Evolutionary conservation across 2,888 invertebrate species (phyloP), one percentile per base, ranked within the genome.

Genomic region (Nudaria mundana): DNA sequence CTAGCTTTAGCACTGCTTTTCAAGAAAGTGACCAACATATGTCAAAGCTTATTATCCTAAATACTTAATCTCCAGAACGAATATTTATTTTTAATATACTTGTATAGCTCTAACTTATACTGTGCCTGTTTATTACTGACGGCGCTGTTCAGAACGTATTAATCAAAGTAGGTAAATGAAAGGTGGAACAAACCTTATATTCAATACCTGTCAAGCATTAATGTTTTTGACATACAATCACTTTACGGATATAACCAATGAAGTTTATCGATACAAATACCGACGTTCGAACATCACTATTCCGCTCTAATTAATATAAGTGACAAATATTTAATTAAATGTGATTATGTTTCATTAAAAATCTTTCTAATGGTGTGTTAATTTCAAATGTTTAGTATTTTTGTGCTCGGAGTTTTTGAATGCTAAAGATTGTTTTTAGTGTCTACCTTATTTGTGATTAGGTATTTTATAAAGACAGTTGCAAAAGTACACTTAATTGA

Each of bases 301-400:
- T 56, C 43, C 48, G 43, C 37, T 53, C 53, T 36, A 57, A 58
- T 57, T 47, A 50, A 37, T 41, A 25, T 28, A 29, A 51, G 30
- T 53, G 47, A 48, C 40, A 33, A n/a, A n/a, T n/a, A n/a, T n/a
- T n/a, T n/a, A n/a, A n/a, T n/a, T n/a, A n/a, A n/a, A n/a, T n/a
- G n/a, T n/a, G n/a, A n/a, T n/a, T n/a, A n/a, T n/a, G 37, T 50
- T 50, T 30, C 29, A 15, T 44, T 39, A 39, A 31, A 36, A 38
- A 34, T 34, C 25, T 48, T 41, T 51, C 41, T 44, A 44, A 44
- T 44, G 26, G 33, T 41, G 47, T 51, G 37, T 56, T 42, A 35
- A 59, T 59, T 53, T 34, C 24, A 42, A 16, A 15, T 37, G 30
- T 44, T 44, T 50, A 44, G 44, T 45, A 15, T 25, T 50, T 48